Percentiles rank a stretch among this genome's conserved stretches.
Evolutionary conservation across 2,113 vertebrate genomes (phyloP).

Genomic region (Ardeotis arabs): DNA sequence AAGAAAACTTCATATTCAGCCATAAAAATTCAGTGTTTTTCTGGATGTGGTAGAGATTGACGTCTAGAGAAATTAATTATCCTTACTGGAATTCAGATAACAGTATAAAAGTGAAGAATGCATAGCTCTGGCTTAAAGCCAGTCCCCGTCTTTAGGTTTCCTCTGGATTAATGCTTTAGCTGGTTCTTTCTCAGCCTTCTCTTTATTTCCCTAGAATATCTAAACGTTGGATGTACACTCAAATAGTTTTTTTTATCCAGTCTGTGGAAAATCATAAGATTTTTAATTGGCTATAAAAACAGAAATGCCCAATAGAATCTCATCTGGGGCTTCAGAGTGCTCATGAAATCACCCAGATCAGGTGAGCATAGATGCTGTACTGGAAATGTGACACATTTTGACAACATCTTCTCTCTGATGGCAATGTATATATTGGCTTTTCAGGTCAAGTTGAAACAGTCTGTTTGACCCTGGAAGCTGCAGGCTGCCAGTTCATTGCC

Average conservation of each 20-base stretch:
- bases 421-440: not conserved
- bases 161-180: not conserved
- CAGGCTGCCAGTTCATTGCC: not conserved
- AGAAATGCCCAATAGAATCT: not conserved
- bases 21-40: not conserved
- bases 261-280: not conserved
- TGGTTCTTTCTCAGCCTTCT: not conserved
- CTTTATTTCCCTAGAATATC: not conserved
- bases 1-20: not conserved
- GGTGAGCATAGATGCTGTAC: not conserved
- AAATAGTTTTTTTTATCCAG: rapidly evolving
- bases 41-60: not conserved
- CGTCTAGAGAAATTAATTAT: not conserved
- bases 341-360: not conserved
- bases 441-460: not conserved
- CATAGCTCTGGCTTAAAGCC: not conserved
- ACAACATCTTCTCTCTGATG: not conserved
- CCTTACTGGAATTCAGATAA: not conserved
- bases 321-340: not conserved
- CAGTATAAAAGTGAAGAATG: not conserved
- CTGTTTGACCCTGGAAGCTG: not conserved
- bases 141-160: not conserved
- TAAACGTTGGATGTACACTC: not conserved
- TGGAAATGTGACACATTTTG: not conserved
- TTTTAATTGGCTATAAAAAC: not conserved